These are phyloP conservation scores for Campylomormyrus numenius DNA, from an alignment of 2,113 vertebrate genomes.

Conservation along the genomic window DNA sequence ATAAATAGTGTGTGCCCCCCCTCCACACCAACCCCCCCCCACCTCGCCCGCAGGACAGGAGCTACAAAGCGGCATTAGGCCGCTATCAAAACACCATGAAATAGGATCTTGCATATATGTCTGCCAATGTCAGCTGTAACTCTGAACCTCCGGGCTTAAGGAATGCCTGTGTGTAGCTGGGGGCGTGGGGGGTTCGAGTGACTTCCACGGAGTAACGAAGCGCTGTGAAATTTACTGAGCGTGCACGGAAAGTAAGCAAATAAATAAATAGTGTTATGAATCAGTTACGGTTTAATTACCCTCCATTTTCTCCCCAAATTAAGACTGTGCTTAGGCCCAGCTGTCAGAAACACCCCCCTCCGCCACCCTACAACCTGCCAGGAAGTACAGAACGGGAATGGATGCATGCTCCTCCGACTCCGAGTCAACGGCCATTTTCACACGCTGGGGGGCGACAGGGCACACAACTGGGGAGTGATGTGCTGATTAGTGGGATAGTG, in stretches of 20 bases:
- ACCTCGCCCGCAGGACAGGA: not conserved
- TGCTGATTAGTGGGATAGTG: not conserved
- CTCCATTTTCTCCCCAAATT: not conserved
- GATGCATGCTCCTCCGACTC: not conserved
- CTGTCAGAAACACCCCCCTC: not conserved
- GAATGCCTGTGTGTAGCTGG: not conserved
- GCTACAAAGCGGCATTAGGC: constrained; percentile 24
- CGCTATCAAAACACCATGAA: constrained; percentile 29
- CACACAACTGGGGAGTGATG: not conserved
- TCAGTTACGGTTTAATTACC: not conserved
- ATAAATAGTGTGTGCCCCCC: constrained; percentile 34
- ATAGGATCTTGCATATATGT: constrained; percentile 25
- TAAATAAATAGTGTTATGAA: not conserved
- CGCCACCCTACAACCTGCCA: not conserved
- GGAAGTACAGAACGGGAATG: not conserved
- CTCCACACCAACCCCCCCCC: not conserved
- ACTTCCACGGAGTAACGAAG: not conserved
- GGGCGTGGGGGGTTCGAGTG: not conserved
- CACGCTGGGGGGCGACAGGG: not conserved
- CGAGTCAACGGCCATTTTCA: not conserved
- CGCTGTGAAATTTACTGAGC: not conserved
- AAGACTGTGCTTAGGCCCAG: not conserved
- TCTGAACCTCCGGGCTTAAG: not conserved
- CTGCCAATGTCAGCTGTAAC: constrained; percentile 11
- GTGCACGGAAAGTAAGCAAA: not conserved